Evolutionary conservation across 1,140 invertebrate species (phyloP).

Genomic region (Atta cephalotes): DNA sequence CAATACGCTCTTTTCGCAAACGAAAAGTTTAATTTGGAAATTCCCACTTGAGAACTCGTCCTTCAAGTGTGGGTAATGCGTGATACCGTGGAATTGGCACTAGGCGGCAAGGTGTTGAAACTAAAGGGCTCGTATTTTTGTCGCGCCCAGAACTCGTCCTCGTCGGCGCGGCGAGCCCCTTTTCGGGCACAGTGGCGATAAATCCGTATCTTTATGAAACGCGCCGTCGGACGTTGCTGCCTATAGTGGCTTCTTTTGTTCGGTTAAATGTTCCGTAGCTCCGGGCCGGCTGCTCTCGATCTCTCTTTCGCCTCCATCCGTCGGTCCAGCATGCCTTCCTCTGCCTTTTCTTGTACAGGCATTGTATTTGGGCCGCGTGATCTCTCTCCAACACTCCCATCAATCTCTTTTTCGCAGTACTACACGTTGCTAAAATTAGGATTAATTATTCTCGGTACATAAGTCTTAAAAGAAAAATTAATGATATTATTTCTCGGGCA

Average conservation of each 20-base stretch:
- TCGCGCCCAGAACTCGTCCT: slow-evolving; percentile 59
- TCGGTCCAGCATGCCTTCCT: slow-evolving; percentile 42
- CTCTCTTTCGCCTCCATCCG: slow-evolving; percentile 53
- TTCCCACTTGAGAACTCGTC: slow-evolving; percentile 44
- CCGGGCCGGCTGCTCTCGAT: slow-evolving; percentile 55
- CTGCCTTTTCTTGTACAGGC: slow-evolving; percentile 57
- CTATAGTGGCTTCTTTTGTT: slow-evolving; percentile 72
- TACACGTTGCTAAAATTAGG: slow-evolving; percentile 43
- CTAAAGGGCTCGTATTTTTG: slow-evolving; percentile 78
- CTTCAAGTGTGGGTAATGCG: slow-evolving; percentile 58
- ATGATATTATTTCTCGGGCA: not conserved
- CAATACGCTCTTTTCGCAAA: slow-evolving; percentile 65
- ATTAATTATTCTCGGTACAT: not conserved
- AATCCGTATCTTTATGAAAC: slow-evolving; percentile 80
- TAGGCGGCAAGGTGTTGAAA: slow-evolving; percentile 77
- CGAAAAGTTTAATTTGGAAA: slow-evolving; percentile 75
- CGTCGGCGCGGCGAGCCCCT: slow-evolving; percentile 63
- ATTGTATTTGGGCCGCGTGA: slow-evolving; percentile 67
- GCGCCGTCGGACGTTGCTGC: slow-evolving; percentile 69
- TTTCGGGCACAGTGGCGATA: slow-evolving; percentile 72
- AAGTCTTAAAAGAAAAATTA: not conserved
- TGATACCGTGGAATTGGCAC: slow-evolving; percentile 66
- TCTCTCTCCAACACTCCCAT: slow-evolving; percentile 41
- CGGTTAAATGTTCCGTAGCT: slow-evolving; percentile 65
- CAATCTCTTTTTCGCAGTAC: slow-evolving; percentile 35